A percentile compares a stretch with the other conserved stretches of the same genome.
Conservation (phyloP, 2,113 vertebrate genomes). For the Greenwoodochromis staneri region DNA sequence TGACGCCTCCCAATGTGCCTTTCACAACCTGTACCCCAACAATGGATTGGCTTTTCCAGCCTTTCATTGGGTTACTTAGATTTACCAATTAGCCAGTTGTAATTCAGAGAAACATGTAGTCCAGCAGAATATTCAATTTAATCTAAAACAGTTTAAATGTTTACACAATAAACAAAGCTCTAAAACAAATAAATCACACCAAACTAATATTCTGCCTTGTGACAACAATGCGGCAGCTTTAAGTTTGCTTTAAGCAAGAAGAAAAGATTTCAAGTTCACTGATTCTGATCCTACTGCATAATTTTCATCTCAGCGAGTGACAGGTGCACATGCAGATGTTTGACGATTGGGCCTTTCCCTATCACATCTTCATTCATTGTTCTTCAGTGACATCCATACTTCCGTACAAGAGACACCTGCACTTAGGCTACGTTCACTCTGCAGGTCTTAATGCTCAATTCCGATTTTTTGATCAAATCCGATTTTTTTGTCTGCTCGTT, state of each 20-base stretch:
- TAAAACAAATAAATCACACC: background rate
- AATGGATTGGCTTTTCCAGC: background rate
- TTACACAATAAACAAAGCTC: no score
- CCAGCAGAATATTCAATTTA: no score
- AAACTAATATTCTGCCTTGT: background rate
- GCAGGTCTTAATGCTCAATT: no score
- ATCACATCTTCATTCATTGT: background rate
- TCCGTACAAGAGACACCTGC: background rate
- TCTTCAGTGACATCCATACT: background rate
- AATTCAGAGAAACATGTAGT: background rate
- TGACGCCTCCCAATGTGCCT: background rate
- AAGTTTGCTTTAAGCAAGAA: background rate
- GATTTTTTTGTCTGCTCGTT: no score
- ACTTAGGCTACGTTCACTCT: background rate
- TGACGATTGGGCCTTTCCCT: background rate
- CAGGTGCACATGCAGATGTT: background rate
- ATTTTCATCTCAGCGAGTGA: background rate
- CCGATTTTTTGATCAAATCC: no score
- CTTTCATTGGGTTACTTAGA: background rate
- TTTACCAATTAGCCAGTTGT: background rate
- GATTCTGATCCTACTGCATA: rapidly evolving
- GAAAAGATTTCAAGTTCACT: background rate
- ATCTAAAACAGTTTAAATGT: no score
- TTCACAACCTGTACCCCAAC: background rate
- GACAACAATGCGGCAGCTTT: background rate